Evolutionary conservation across 2,113 vertebrate genomes (phyloP), one percentile per base, ranked within the genome.

Genomic region (Mungos mungo): DNA sequence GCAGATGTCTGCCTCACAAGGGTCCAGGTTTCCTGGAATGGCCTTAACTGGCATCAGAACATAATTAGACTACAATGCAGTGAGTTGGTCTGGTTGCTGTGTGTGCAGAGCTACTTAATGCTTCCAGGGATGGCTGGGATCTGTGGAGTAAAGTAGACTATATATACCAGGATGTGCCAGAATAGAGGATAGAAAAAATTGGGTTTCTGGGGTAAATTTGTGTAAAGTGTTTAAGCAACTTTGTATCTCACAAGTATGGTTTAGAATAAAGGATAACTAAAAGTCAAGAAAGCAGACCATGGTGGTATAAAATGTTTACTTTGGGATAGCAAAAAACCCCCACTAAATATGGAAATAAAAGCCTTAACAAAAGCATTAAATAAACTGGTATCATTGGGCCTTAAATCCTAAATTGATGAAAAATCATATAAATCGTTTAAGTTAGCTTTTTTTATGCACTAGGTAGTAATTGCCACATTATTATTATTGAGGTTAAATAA

Each of bases 401-500:
- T 93, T 79, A 54, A 86, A 60, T 84, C 57, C n/a, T 76, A 68
- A 80, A n/a, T 38, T 66, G 47, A 68, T 77, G 25, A 47, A 76
- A 80, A 69, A 60, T 68, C 15, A 83, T 95, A 21, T 71, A 85
- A 94, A 52, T 81, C 79, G 14, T 60, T 94, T 85, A 68, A 89
- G 41, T 41, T 52, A 38, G 18, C 29, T 72, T 9, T 35, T 92
- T 76, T 81, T 76, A 41, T 81, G 23, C 31, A 35, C 88, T 69
- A 52, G 45, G 8, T 33, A 71, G 27, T 79, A 21, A 88, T 83
- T 66, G 60, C 21, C 11, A 65, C 25, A 72, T 85, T 89, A 52
- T 18, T 86, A 72, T 85, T 89, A 52, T 18, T 86, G 54, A 94
- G 95, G 45, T 86, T 82, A 85, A 82, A 18, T 83, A 82, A 95